Conservation (phyloP, 1,140 invertebrate genomes). For the Ips typographus region DNA sequence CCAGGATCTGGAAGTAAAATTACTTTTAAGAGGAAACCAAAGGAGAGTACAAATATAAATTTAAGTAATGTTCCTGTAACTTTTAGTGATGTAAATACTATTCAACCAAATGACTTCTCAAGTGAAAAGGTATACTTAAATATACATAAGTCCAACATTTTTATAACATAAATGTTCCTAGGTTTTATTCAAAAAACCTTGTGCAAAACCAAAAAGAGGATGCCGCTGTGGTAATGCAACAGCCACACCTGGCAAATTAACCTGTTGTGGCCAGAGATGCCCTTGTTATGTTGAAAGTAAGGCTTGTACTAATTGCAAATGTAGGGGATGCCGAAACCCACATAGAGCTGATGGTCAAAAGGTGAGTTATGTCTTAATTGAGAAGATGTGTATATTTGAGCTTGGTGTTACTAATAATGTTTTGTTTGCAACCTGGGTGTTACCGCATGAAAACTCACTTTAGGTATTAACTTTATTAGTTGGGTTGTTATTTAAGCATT, state of each 20-base stretch:
- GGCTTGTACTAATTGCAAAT: conserved; percentile 84
- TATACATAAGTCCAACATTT: too few species aligned
- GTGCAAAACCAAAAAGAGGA: conserved; percentile 59
- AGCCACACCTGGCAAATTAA: conserved; percentile 81
- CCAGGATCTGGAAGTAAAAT: conserved; percentile 78
- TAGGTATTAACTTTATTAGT: too few species aligned
- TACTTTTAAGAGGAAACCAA: conserved; percentile 76
- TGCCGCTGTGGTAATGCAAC: conserved; percentile 91
- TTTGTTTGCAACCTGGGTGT: too few species aligned
- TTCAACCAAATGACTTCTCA: conserved; percentile 23
- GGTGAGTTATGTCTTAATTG: conserved; percentile 52
- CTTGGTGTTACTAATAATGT: too few species aligned
- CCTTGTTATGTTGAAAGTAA: conserved; percentile 88
- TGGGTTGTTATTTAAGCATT: too few species aligned
- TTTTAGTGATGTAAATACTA: conserved; percentile 26
- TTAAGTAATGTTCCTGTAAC: conserved; percentile 14
- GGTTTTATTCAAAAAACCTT: conserved; percentile 49
- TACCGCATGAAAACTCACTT: too few species aligned
- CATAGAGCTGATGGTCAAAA: conserved; percentile 77
- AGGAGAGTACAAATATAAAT: conserved; percentile 50
- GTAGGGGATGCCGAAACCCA: conserved; percentile 88
- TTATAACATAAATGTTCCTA: conserved; percentile 18
- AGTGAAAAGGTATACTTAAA: conserved; percentile 31
- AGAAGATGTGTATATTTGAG: too few species aligned
- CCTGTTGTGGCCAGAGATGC: conserved; percentile 90